A percentile compares a stretch with the other conserved stretches of the same genome.
These are phyloP conservation scores for Enteromius paludinosus DNA, from an alignment of 2,797 vertebrate species.

Conservation along the genomic window DNA sequence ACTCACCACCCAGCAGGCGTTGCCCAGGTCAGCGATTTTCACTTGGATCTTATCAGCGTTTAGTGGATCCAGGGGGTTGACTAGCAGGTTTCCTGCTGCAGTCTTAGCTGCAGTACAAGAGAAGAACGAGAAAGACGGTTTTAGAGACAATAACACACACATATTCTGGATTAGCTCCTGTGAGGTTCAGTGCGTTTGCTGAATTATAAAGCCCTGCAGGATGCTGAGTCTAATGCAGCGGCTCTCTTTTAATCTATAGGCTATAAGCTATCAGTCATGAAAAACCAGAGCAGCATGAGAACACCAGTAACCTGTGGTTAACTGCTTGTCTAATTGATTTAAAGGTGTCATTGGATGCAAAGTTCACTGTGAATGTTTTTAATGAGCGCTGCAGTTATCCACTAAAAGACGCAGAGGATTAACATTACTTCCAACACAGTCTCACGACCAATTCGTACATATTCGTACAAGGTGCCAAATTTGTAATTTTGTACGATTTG, in stretches of 20 bases:
- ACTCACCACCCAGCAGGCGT: constrained; percentile 99
- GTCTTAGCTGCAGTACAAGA: constrained; percentile 74
- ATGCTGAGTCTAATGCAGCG: too few species aligned
- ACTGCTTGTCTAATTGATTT: not conserved
- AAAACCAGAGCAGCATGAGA: not conserved
- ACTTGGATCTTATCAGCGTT: constrained; percentile 95
- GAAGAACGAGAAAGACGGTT: not conserved
- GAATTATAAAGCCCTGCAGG: not conserved
- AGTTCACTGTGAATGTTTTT: too few species aligned
- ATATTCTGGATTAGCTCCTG: not conserved
- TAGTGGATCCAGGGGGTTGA: constrained; percentile 92
- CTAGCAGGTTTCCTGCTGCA: constrained; percentile 84
- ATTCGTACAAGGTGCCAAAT: too few species aligned
- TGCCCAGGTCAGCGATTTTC: constrained; percentile 98
- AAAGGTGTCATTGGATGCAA: too few species aligned
- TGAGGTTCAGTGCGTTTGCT: not conserved
- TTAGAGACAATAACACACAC: not conserved
- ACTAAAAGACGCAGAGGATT: too few species aligned
- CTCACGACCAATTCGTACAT: too few species aligned
- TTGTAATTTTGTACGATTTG: too few species aligned
- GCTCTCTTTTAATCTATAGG: not conserved
- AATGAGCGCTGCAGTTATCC: too few species aligned
- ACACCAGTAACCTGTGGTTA: not conserved
- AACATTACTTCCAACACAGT: too few species aligned
- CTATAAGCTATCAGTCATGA: not conserved